Evolutionary conservation across 2,113 vertebrate species (phyloP).

Genomic region (Orycteropus afer): DNA sequence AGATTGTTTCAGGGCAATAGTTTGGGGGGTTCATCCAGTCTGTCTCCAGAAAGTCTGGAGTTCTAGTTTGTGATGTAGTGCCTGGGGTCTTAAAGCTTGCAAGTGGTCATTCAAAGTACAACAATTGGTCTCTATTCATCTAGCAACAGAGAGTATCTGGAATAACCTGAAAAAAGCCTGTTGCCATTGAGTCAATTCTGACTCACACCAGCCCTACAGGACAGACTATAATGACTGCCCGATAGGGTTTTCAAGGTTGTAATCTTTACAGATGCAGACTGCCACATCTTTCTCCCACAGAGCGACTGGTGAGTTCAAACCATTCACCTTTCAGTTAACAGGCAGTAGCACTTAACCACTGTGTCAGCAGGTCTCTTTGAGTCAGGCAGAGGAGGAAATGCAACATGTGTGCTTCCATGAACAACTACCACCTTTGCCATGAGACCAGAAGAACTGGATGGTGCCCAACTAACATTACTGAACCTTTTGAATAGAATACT

Average conservation of each 20-base stretch:
- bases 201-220: background rate
- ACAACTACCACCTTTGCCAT: background rate
- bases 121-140: background rate
- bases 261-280: background rate
- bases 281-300: too few species aligned
- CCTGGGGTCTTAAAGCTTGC: background rate
- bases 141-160: background rate
- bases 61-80: background rate
- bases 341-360: background rate
- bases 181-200: too few species aligned
- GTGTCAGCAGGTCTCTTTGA: background rate
- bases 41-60: background rate
- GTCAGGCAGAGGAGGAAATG: background rate
- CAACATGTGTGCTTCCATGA: background rate
- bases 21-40: background rate
- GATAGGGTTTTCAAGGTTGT: background rate
- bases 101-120: background rate
- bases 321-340: background rate
- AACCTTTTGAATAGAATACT: background rate
- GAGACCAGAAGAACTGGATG: background rate
- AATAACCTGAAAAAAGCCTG: background rate
- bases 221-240: too few species aligned
- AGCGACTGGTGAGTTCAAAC: too few species aligned
- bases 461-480: background rate
- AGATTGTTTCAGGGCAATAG: background rate